phyloP scores from a whole-genome alignment of 2,888 invertebrate species.

The Allygus modestus region DNA sequence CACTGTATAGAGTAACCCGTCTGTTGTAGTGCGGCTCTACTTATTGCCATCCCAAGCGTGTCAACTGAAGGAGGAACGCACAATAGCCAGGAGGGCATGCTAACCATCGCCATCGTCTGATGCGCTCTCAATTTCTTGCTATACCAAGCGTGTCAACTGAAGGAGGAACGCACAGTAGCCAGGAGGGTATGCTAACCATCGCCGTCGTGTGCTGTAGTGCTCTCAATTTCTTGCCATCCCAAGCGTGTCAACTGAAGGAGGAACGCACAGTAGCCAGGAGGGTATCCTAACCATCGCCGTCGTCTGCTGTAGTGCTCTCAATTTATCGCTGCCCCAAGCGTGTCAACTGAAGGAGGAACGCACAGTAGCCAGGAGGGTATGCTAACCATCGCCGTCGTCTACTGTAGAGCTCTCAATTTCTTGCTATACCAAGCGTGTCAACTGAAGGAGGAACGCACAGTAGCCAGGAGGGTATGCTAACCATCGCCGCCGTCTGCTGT shows the following conservation, averaged over 20 bases:
- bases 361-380: neutral
- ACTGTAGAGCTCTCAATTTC: too few relatives aligned
- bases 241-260: neutral
- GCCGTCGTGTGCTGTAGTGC: too few relatives aligned
- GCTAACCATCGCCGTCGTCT: too few relatives aligned
- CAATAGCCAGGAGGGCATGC: neutral
- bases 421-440: too few relatives aligned
- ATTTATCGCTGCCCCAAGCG: neutral
- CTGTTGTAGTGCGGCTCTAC: too few relatives aligned
- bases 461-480: neutral
- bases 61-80: neutral
- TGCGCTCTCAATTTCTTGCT: too few relatives aligned
- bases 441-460: neutral
- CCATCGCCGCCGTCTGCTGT: neutral
- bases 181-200: neutral
- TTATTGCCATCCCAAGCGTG: too few relatives aligned
- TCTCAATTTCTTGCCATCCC: too few relatives aligned
- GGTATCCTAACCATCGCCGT: neutral
- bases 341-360: neutral
- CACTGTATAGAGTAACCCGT: too few relatives aligned
- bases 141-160: neutral
- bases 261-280: neutral
- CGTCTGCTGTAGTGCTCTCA: too few relatives aligned
- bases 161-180: neutral
- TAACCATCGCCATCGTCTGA: too few relatives aligned